Conservation (phyloP, 2,888 invertebrate genomes). For the Physocephala rufipes region DNA sequence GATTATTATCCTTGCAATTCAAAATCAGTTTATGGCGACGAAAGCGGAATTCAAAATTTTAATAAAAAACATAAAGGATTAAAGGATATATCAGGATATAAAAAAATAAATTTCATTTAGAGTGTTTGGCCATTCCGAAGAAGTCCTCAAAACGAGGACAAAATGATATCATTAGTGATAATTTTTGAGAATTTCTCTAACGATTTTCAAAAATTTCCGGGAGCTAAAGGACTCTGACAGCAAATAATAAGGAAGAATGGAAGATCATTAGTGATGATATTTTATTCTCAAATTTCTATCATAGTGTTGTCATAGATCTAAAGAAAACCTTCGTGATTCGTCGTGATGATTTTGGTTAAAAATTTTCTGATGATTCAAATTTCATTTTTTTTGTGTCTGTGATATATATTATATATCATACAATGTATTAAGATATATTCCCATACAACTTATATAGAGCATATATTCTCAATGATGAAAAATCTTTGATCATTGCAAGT, state of each 20-base stretch:
- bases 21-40: neutral
- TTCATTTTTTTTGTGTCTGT: neutral
- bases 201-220: no score
- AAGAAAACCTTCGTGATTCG: no score
- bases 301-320: no score
- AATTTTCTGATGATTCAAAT: no score
- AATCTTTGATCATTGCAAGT: neutral
- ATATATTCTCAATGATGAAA: slow-evolving; percentile 17
- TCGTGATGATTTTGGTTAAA: no score
- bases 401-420: neutral
- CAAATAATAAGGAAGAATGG: no score
- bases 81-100: neutral
- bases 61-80: neutral
- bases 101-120: neutral
- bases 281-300: no score
- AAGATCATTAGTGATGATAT: no score
- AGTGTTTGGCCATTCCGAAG: neutral
- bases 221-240: no score
- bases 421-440: neutral
- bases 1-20: neutral
- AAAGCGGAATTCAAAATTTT: neutral
- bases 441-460: neutral
- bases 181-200: no score
- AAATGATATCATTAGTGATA: no score
- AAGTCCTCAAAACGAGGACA: no score